These are phyloP conservation scores for Rutilus rutilus DNA, from an alignment of 2,113 vertebrate genomes.

Conservation along the genomic window DNA sequence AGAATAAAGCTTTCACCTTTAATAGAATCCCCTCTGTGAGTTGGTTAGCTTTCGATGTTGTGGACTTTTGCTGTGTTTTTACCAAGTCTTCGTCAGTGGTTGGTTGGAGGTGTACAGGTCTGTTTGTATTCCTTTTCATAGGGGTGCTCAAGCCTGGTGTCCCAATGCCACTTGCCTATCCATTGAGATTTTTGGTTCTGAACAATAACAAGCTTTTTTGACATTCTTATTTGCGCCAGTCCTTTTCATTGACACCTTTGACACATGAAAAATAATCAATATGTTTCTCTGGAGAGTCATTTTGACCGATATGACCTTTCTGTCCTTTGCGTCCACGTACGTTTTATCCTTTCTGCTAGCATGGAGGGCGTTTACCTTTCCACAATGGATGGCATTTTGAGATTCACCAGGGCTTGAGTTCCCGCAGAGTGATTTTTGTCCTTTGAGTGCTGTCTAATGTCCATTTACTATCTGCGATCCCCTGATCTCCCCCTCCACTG, in stretches of 20 bases:
- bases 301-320: conserved; percentile 10
- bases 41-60: conserved; percentile 82
- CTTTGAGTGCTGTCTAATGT: conserved; percentile 75
- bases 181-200: neutral
- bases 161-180: conserved; percentile 56
- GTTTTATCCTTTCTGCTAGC: neutral
- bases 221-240: neutral
- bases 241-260: neutral
- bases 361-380: conserved; percentile 54
- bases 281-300: neutral
- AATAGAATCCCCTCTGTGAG: conserved; percentile 73
- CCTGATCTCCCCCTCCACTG: conserved; percentile 65
- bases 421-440: conserved; percentile 70
- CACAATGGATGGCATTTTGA: conserved; percentile 54
- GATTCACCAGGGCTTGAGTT: conserved; percentile 67
- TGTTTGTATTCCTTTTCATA: conserved; percentile 71
- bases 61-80: conserved; percentile 78
- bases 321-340: neutral
- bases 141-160: conserved; percentile 70
- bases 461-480: conserved; percentile 68
- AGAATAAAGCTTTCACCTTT: conserved; percentile 81
- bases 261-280: neutral
- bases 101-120: conserved; percentile 74
- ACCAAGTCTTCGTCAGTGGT: conserved; percentile 76
- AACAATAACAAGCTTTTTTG: neutral